phyloP scores from a whole-genome alignment of 53 echinoderm and acorn worm genomes.

The Holothuria leucospilota region DNA sequence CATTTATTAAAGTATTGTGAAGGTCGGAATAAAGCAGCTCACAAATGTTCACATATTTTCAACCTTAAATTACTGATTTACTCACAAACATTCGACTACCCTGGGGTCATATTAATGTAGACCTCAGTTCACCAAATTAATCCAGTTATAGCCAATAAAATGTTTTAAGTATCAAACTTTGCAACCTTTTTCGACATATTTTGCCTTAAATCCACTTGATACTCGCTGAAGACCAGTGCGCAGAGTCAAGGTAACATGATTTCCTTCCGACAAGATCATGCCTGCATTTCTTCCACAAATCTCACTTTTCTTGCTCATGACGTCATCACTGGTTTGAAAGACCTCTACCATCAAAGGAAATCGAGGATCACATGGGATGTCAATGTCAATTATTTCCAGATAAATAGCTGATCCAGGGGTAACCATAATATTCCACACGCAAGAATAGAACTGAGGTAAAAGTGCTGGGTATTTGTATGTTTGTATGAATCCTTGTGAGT shows the following conservation, averaged over 20 bases:
- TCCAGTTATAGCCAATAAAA: too few species aligned
- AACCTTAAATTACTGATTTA: too few species aligned
- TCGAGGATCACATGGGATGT: neutral
- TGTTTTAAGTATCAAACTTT: neutral
- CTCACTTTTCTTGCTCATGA: neutral
- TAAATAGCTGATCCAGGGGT: neutral
- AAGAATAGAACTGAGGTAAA: conserved; percentile 19
- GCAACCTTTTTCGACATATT: neutral
- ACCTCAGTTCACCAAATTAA: too few species aligned
- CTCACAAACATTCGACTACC: too few species aligned
- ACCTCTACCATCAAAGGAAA: neutral
- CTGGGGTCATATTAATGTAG: too few species aligned
- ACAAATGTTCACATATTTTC: too few species aligned
- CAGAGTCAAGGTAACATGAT: neutral
- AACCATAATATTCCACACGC: neutral
- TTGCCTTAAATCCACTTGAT: conserved; percentile 28
- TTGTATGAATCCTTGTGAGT: neutral
- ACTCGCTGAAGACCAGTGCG: neutral
- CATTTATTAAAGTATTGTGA: too few species aligned
- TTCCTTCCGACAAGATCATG: neutral
- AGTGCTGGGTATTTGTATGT: conserved; percentile 1
- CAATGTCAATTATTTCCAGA: conserved; percentile 10
- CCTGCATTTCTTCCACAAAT: conserved; percentile 8
- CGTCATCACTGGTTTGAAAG: neutral
- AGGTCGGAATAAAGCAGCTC: too few species aligned